Conservation (phyloP, 2,797 vertebrate species). For the Acropternis orthonyx region DNA sequence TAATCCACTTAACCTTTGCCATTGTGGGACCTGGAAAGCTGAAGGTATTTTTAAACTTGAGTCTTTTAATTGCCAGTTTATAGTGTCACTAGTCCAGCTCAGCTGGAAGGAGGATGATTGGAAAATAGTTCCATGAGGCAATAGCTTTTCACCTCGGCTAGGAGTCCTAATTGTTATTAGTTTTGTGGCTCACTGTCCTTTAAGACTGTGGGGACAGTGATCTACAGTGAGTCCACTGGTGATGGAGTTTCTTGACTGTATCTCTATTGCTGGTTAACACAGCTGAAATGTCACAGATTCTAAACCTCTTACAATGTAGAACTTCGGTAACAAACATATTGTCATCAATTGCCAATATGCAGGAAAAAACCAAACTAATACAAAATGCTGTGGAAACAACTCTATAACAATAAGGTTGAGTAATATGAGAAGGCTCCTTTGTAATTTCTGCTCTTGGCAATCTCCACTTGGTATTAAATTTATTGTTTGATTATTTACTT, state of each 20-base stretch:
- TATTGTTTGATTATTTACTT: not conserved
- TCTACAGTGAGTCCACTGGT: slow-evolving; percentile 3
- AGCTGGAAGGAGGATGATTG: slow-evolving; percentile 75
- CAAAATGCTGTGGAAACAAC: not conserved
- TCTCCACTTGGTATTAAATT: not conserved
- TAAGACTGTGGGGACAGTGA: not conserved
- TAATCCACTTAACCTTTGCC: slow-evolving; percentile 85
- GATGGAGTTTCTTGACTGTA: not conserved
- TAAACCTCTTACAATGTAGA: not conserved
- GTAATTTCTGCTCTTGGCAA: not conserved
- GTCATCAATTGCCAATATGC: not conserved
- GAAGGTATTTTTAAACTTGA: slow-evolving; percentile 77
- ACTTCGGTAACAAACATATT: not conserved
- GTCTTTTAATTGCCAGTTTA: slow-evolving; percentile 80
- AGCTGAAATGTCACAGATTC: not conserved
- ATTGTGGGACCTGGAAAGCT: slow-evolving; percentile 73
- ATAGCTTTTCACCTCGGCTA: slow-evolving; percentile 77
- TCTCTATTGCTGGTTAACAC: not conserved
- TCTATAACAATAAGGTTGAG: not conserved
- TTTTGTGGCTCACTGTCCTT: slow-evolving; percentile 48
- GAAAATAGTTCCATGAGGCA: slow-evolving; percentile 74
- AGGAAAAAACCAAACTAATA: not conserved
- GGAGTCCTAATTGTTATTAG: slow-evolving; percentile 72
- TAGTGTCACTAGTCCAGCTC: slow-evolving; percentile 73
- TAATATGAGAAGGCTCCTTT: not conserved